These are phyloP conservation scores for Ceratitis capitata DNA, from an alignment of 1,140 invertebrate genomes.

Conservation along the genomic window DNA sequence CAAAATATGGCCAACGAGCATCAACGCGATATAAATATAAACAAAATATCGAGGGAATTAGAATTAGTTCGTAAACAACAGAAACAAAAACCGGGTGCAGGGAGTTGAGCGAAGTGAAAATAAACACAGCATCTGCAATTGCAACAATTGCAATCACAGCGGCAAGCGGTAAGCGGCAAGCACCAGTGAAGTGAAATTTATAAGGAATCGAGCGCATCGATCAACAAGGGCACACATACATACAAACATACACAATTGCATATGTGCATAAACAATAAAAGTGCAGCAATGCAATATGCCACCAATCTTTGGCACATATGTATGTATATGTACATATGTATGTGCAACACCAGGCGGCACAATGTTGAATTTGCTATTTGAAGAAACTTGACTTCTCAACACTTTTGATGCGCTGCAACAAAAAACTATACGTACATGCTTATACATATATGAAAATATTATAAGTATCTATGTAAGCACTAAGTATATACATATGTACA, in stretches of 20 bases:
- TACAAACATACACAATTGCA: neutral
- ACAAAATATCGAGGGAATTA: neutral
- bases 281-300: conserved; percentile 5
- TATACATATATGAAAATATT: neutral
- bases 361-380: conserved; percentile 2
- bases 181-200: neutral
- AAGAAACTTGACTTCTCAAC: neutral
- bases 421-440: neutral
- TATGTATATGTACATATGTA: too few relatives aligned
- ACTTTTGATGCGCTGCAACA: neutral
- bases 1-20: neutral
- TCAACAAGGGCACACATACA: neutral
- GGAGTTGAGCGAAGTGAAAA: neutral
- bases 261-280: neutral
- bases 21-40: neutral
- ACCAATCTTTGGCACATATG: too few relatives aligned
- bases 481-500: neutral
- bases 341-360: neutral
- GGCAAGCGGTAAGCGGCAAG: neutral
- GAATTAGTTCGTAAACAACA: neutral
- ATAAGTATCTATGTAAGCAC: neutral
- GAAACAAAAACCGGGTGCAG: neutral
- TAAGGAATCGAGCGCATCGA: conserved; percentile 12
- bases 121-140: conserved; percentile 25
- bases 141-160: conserved; percentile 30